Evolutionary conservation across 2,113 vertebrate genomes (phyloP), one percentile per base, ranked within the genome.

Genomic region (Bubo scandiacus): DNA sequence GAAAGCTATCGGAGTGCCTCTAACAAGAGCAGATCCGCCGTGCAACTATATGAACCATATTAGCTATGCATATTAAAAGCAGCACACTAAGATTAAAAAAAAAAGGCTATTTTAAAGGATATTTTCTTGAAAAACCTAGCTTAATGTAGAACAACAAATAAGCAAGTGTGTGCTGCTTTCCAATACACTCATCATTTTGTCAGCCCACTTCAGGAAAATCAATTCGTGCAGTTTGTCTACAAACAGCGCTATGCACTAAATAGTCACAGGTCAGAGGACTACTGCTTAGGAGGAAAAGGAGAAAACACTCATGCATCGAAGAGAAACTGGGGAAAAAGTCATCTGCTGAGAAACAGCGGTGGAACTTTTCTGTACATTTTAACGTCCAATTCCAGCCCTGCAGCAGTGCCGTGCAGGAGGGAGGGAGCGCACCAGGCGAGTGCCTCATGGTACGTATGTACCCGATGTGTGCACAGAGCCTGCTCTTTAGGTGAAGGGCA

Each of bases 171-270:
- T 62, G 54, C 29, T 68, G 83, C 54, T 90, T 94, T 92, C 91
- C 86, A 91, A 92, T 23, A 82, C 81, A 87, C 80, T 84, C 78
- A 80, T 93, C 85, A 82, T 72, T 96, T 85, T 93, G 89, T 83
- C 92, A 97, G 91, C 29, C 84, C 74, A 66, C 91, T 96, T 91
- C 74, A 94, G 79, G 66, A 94, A 97, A 97, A 97, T 97, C 97
- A 94, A 88, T 97, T n/a, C 1, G 0, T 25, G 83, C 71, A 74
- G 87, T 94, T 96, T 90, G 87, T 83, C 91, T 92, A 77, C 92
- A 93, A 95, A 86, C 38, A 1, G 1, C 2, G 20, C 68, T 91
- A 71, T 1, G 23, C 34, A 18, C 84, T n/a, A 38, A 95, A 71
- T 1, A 72, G 91, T 43, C 89, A 52, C 87, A 77, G 38, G 55